phyloP scores from a whole-genome alignment of 1,140 invertebrate genomes.

The Calycopis cecrops region DNA sequence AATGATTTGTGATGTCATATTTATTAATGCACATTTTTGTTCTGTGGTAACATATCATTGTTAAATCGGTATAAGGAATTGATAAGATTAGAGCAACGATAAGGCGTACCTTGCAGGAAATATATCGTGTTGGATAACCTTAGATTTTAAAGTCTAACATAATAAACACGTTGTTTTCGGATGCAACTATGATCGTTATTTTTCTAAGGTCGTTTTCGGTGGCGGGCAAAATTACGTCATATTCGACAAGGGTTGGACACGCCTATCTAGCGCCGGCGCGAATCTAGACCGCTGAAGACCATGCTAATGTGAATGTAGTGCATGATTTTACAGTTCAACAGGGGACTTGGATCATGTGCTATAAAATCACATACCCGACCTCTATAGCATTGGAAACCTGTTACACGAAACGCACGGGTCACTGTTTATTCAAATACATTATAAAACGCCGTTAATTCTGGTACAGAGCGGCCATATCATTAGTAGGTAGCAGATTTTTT shows the following conservation, averaged over 20 bases:
- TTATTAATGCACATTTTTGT: conserved; percentile 1
- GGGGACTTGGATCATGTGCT: conserved; percentile 45
- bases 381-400: conserved; percentile 67
- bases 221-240: conserved; percentile 59
- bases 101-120: conserved; percentile 3
- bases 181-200: too few relatives aligned
- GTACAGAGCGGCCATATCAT: conserved; percentile 9
- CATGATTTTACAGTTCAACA: conserved; percentile 8
- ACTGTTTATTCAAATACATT: conserved; percentile 15
- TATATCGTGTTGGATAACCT: background rate
- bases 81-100: conserved; percentile 1
- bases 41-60: background rate
- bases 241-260: conserved; percentile 51
- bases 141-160: too few relatives aligned
- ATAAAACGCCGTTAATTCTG: conserved; percentile 12
- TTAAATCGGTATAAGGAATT: conserved; percentile 2
- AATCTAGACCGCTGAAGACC: conserved; percentile 26
- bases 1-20: conserved; percentile 2
- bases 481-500: conserved; percentile 37
- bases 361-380: conserved; percentile 62
- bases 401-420: conserved; percentile 49
- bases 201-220: background rate
- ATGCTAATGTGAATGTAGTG: conserved; percentile 6
- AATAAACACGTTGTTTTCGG: background rate
- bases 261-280: conserved; percentile 62